A percentile compares a stretch with the other conserved stretches of the same genome.
These are phyloP conservation scores for Melitaea cinxia DNA, from an alignment of 1,140 invertebrate species.

Conservation along the genomic window DNA sequence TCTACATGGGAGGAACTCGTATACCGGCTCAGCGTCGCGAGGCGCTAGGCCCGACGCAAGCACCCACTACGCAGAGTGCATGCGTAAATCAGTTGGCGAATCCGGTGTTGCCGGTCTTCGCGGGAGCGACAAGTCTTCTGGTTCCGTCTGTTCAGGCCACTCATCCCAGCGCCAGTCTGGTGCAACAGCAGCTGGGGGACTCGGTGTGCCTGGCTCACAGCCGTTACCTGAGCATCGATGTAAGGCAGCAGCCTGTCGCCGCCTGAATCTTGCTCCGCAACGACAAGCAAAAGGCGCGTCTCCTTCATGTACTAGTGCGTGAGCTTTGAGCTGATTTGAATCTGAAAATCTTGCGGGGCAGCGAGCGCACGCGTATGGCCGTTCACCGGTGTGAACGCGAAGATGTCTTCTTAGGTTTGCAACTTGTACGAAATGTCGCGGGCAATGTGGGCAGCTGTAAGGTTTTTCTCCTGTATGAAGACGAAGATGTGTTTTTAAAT, in stretches of 20 bases:
- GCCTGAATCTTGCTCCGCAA: slow-evolving; percentile 89
- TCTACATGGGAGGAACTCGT: slow-evolving; percentile 82
- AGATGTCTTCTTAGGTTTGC: slow-evolving; percentile 96
- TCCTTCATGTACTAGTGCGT: slow-evolving; percentile 93
- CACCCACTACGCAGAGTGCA: slow-evolving; percentile 73
- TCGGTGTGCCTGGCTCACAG: slow-evolving; percentile 59
- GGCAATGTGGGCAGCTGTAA: slow-evolving; percentile 95
- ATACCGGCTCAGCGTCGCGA: slow-evolving; percentile 79
- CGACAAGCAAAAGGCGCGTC: slow-evolving; percentile 94
- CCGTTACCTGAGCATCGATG: slow-evolving; percentile 87
- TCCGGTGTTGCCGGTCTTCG: slow-evolving; percentile 72
- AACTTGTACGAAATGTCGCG: slow-evolving; percentile 95
- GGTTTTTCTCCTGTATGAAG: slow-evolving; percentile 97
- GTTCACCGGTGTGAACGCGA: slow-evolving; percentile 97
- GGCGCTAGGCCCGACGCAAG: slow-evolving; percentile 54
- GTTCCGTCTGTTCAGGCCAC: slow-evolving; percentile 92
- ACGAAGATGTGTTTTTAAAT: slow-evolving; percentile 96
- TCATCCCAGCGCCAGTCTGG: slow-evolving; percentile 75
- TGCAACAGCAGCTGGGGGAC: slow-evolving; percentile 61
- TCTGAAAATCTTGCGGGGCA: slow-evolving; percentile 96
- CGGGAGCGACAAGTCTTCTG: slow-evolving; percentile 87
- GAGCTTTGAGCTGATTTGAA: slow-evolving; percentile 96
- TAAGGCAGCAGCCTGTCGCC: slow-evolving; percentile 91
- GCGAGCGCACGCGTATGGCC: slow-evolving; percentile 95
- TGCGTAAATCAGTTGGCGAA: slow-evolving; percentile 72